These are phyloP conservation scores for Sebastes minor DNA, from an alignment of 2,797 vertebrate genomes.

Conservation along the genomic window DNA sequence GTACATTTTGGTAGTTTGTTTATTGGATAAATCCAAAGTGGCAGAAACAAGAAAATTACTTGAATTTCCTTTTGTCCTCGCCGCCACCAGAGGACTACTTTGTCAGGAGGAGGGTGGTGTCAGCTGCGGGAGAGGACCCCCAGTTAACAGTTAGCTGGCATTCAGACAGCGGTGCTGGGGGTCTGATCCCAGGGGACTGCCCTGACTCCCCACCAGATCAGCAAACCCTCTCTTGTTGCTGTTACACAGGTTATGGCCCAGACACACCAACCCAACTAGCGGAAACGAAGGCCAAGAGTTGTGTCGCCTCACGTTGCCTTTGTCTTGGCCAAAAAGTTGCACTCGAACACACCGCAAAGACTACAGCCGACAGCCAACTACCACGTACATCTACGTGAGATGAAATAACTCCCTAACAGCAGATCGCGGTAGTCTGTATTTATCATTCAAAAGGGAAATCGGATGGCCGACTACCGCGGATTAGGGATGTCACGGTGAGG, in stretches of 20 bases:
- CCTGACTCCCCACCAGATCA: neutral
- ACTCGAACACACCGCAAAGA: neutral
- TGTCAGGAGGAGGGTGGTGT: neutral
- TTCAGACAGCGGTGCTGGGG: neutral
- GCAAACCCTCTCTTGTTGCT: neutral
- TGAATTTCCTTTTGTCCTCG: neutral
- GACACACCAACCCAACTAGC: neutral
- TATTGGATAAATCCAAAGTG: neutral
- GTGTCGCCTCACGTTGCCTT: too few relatives aligned
- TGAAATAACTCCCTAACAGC: neutral
- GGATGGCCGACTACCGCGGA: too few relatives aligned
- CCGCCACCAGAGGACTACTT: neutral
- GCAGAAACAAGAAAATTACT: neutral
- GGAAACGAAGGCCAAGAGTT: neutral
- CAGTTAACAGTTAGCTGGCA: neutral
- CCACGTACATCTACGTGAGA: neutral
- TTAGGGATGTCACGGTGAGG: too few relatives aligned
- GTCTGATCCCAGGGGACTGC: neutral
- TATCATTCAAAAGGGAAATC: neutral
- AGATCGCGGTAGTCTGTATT: neutral
- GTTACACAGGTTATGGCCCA: neutral
- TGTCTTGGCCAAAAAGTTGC: neutral
- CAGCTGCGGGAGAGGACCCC: neutral
- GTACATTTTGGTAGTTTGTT: neutral
- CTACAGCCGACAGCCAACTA: neutral